phyloP scores from a whole-genome alignment of 2,113 vertebrate species.

The Heterochromis multidens region DNA sequence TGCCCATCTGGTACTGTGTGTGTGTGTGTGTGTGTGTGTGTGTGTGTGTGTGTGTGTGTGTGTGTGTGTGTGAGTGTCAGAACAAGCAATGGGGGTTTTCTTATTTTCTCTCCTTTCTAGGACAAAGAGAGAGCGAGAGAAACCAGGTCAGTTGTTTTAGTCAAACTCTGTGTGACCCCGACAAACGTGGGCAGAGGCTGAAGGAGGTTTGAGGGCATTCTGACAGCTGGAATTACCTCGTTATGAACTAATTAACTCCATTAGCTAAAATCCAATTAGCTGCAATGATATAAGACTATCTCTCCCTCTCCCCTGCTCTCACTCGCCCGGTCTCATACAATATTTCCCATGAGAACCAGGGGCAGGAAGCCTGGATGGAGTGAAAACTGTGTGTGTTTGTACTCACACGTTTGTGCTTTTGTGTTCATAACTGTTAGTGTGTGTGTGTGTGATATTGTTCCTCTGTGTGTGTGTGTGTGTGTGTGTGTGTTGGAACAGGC shows the following conservation, averaged over 20 bases:
- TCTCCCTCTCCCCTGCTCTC: not conserved
- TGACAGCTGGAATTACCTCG: not conserved
- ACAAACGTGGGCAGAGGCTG: not conserved
- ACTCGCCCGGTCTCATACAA: not conserved
- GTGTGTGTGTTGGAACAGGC: conserved; percentile 13
- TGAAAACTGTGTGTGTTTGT: conserved; percentile 37
- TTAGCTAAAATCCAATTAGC: conserved; percentile 7
- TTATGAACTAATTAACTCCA: conserved; percentile 9
- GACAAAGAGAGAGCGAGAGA: conserved; percentile 15
- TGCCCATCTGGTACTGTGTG: conserved; percentile 5
- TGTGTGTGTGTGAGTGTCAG: not conserved
- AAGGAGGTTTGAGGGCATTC: not conserved
- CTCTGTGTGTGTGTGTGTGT: conserved; percentile 4
- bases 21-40: conserved; percentile 4
- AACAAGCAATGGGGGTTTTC: not conserved
- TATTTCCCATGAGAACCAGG: conserved; percentile 62
- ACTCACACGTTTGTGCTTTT: not conserved
- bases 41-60: conserved; percentile 11
- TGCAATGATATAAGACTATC: not conserved
- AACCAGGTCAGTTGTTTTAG: not conserved
- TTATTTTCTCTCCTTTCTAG: conserved; percentile 20
- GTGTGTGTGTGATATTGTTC: not conserved
- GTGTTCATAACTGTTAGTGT: not conserved
- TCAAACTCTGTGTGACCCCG: not conserved
- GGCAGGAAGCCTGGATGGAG: conserved; percentile 60